Conservation (phyloP, 2,888 invertebrate genomes). For the Coelopa pilipes region DNA sequence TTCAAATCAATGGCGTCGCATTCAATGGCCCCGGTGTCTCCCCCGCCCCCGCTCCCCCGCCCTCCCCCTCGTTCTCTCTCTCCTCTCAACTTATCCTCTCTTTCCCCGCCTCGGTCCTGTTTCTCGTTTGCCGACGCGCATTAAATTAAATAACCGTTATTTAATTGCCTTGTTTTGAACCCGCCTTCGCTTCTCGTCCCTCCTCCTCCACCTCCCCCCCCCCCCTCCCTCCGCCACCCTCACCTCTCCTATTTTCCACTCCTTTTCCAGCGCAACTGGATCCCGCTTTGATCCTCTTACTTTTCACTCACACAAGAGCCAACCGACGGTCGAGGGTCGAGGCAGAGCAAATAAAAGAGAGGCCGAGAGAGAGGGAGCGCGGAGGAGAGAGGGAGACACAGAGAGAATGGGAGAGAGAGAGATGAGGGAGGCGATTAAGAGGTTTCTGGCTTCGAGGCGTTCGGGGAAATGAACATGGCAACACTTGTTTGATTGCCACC, state of each 20-base stretch:
- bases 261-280: neutral
- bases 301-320: neutral
- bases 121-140: neutral
- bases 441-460: no score
- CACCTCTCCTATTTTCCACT: neutral
- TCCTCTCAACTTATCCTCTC: neutral
- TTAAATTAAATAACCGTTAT: constrained; percentile 14
- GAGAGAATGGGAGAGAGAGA: no score
- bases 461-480: no score
- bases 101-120: neutral
- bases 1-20: neutral
- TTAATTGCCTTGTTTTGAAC: constrained; percentile 13
- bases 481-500: no score
- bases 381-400: no score
- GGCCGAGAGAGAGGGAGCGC: no score
- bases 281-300: neutral
- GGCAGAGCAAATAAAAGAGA: no score
- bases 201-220: neutral
- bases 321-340: no score
- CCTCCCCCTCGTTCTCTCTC: neutral
- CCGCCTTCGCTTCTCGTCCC: neutral
- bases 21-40: neutral
- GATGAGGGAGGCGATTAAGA: no score
- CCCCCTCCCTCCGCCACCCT: neutral
- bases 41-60: no score